Evolutionary conservation across 92 coral and sea anemone genomes (phyloP), one percentile per base, ranked within the genome.

Genomic region (Montipora capitata): DNA sequence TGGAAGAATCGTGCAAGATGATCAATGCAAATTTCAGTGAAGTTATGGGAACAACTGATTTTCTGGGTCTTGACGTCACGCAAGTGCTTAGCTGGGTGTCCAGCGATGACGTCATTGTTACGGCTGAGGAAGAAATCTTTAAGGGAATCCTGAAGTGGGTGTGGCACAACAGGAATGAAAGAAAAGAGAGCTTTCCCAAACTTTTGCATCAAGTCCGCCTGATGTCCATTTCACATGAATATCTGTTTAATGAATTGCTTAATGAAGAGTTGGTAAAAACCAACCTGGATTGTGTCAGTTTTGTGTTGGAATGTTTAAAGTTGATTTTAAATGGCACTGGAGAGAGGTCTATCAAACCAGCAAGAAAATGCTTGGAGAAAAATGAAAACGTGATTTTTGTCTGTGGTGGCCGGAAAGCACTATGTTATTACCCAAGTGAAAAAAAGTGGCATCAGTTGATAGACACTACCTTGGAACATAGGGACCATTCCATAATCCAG

Each of bases 31-130:
- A 14, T 58, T 76, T 76, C n/a, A n/a, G 38, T 1, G 89, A 83
- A 2, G 87, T 96, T 18, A 87, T 95, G 11, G 91, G 85, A 44
- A 86, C 93, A 3, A 84, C 94, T 20, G 96, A 96, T 42, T 96
- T 89, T 49, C 89, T 91, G 79, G 35, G 38, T 1, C 77, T 93
- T 5, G 88, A 83, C 10, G 84, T 82, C 15, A 84, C 84, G 39
- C 95, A 96, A 39, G 59, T 94, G 7, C 68, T 91, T 77, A 43
- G 51, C 10, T 80, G 84, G 84, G 74, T 80, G 75, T 80, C 84
- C 51, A 48, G 84, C 45, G 84, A 80, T 51, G 74, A 80, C 48
- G 10, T 80, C 35, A 45, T 43, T 67, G 84, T 67, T 20, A 48
- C 20, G 20, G 84, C 74, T 12, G 84, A 79, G 74, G 74, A 80